These are phyloP conservation scores for Tenthredo notha DNA, from an alignment of 2,888 invertebrate genomes.

Conservation along the genomic window DNA sequence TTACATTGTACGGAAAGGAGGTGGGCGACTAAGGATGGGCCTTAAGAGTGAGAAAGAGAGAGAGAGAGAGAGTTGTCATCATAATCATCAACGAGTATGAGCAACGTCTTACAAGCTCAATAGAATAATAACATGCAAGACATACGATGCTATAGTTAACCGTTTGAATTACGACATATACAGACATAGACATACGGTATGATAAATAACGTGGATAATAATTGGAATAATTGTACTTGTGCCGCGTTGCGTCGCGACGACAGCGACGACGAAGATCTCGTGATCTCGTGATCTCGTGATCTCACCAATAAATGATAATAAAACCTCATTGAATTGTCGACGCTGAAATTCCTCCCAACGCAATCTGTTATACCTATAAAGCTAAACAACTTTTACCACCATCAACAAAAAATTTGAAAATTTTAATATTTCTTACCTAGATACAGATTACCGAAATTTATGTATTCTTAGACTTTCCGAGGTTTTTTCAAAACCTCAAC, in stretches of 20 bases:
- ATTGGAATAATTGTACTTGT: conserved; percentile 45
- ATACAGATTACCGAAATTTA: too few relatives aligned
- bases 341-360: neutral
- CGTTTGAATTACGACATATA: neutral
- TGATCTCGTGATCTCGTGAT: neutral
- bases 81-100: neutral
- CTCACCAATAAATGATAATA: neutral
- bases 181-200: neutral
- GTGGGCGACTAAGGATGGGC: too few relatives aligned
- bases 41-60: neutral
- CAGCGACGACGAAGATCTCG: too few relatives aligned
- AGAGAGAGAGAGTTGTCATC: neutral
- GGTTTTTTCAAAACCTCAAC: too few relatives aligned
- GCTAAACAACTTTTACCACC: too few relatives aligned
- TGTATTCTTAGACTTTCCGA: too few relatives aligned
- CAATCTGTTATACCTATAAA: neutral
- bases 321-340: conserved; percentile 9
- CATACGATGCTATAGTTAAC: conserved; percentile 16
- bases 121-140: conserved; percentile 33
- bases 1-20: too few relatives aligned
- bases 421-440: too few relatives aligned
- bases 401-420: too few relatives aligned
- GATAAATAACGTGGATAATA: conserved; percentile 28
- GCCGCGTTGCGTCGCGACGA: neutral
- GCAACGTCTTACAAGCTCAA: conserved; percentile 47